Base-by-base conservation (phyloP, 2,888 invertebrate species). In the Drosophila tanythrix region DNA sequence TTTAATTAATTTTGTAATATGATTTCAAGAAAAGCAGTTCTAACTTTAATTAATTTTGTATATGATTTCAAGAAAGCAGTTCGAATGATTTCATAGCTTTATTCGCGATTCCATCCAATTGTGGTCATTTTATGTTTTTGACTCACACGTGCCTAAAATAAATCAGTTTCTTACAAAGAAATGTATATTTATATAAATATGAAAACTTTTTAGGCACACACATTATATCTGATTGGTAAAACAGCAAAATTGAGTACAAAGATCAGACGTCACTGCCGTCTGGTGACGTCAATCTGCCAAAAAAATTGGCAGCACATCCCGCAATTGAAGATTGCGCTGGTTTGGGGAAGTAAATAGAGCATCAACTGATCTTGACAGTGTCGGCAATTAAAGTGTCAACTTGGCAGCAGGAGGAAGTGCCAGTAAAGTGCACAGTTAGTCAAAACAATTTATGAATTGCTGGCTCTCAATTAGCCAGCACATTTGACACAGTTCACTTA, bases 351-450 rank as follows among this genome's bases (percentile, higher is more conserved):
- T 62, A 84, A 70, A 52, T 59, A 62, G 76, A 79, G 64, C 81
- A 73, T 73, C 89, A 79, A 76, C 77, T 89, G 85, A 62, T 82
- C 59, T 74, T 79, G 90, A 88, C 85, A 89, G 82, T 70, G 25
- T 70, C 74, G 83, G 82, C 88, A 88, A 89, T 85, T 89, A 88
- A 78, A 74, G 56, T 88, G 83, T 88, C 82, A 76, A 53, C 33
- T n/a, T 57, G 61, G 35, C 64, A 66, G 38, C 43, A 67, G 59
- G 36, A 27, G 62, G 46, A 63, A 50, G 51, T 51, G 8, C 38
- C 33, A 57, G 64, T 15, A 36, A n/a, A 51, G 51, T 38, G 55
- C 57, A 61, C 35, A 63, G 46, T 62, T 55, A 36, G 29, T 48
- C 35, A 43, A 40, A 69, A 21, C 67, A 15, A 25, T 27, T 43